phyloP scores from a whole-genome alignment of 1,140 invertebrate genomes.

The Stenopsyche tienmushanensis region DNA sequence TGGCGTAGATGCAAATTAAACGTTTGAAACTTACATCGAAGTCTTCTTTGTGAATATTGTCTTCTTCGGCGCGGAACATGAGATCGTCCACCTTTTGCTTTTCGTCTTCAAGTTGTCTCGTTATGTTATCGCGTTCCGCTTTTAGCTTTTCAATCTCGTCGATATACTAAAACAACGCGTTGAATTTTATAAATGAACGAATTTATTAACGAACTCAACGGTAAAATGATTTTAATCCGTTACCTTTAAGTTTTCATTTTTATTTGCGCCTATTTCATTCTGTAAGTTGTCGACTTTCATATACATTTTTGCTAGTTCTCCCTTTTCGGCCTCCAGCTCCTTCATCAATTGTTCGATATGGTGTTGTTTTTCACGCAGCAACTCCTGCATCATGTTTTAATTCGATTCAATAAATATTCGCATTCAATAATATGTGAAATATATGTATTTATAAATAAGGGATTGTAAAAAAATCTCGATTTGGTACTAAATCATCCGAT shows the following conservation, averaged over 20 bases:
- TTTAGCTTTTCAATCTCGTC: constrained; percentile 62
- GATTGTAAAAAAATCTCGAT: neutral
- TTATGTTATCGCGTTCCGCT: constrained; percentile 65
- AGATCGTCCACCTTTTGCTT: constrained; percentile 88
- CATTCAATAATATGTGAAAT: neutral
- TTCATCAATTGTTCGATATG: constrained; percentile 88
- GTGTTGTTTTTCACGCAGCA: constrained; percentile 88
- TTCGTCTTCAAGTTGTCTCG: constrained; percentile 78
- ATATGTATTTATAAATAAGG: neutral
- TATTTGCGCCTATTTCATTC: constrained; percentile 45
- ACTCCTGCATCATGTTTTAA: constrained; percentile 62
- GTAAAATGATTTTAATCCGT: neutral
- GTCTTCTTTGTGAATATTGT: constrained; percentile 61
- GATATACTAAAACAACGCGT: constrained; percentile 44
- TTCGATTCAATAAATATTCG: neutral
- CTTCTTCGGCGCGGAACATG: constrained; percentile 89
- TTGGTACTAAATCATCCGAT: neutral
- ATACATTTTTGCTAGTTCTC: constrained; percentile 67
- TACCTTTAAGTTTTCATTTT: constrained; percentile 52
- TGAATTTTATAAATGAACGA: constrained; percentile 2
- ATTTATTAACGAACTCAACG: neutral
- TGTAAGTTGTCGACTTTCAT: constrained; percentile 53
- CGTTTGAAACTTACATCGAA: constrained; percentile 47
- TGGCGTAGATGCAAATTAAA: neutral
- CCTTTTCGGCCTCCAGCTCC: constrained; percentile 85